Conservation (phyloP, 2,113 vertebrate species). For the Galeopterus variegatus region DNA sequence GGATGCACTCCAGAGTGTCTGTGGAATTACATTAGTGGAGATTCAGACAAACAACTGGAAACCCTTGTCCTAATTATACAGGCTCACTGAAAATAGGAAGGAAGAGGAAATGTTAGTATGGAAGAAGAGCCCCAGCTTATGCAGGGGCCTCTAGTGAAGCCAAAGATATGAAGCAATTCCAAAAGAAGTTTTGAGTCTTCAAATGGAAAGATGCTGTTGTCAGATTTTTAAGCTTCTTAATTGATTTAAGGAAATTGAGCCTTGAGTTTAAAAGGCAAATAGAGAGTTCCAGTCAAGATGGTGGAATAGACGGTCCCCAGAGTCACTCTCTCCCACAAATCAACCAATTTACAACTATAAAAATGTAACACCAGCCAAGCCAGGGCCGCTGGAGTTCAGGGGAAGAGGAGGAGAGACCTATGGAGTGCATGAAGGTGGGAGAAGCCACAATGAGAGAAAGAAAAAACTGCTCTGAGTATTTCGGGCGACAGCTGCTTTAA, state of each 20-base stretch:
- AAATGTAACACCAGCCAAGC: too few species aligned
- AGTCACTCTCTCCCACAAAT: too few species aligned
- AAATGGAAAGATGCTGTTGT: background rate
- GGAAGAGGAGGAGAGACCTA: too few species aligned
- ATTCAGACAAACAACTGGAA: constrained; percentile 52
- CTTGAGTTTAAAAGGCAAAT: background rate
- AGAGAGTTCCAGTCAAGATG: too few species aligned
- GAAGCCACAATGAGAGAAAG: too few species aligned
- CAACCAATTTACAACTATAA: too few species aligned
- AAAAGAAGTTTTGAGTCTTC: background rate
- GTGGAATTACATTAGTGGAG: constrained; percentile 66
- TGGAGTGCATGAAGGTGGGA: too few species aligned
- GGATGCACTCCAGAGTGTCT: constrained; percentile 6
- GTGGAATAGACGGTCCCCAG: too few species aligned
- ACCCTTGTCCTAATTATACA: background rate
- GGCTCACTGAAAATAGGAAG: background rate
- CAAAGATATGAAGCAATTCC: background rate
- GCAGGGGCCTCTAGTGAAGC: background rate
- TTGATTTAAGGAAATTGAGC: background rate
- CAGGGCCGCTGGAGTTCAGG: too few species aligned
- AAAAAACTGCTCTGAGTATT: too few species aligned
- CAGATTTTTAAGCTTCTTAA: background rate
- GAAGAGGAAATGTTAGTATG: background rate
- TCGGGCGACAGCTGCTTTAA: too few species aligned
- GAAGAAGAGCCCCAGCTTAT: background rate